Base-by-base conservation (phyloP, 2,888 invertebrate genomes). In the Drosophila diplacantha region DNA sequence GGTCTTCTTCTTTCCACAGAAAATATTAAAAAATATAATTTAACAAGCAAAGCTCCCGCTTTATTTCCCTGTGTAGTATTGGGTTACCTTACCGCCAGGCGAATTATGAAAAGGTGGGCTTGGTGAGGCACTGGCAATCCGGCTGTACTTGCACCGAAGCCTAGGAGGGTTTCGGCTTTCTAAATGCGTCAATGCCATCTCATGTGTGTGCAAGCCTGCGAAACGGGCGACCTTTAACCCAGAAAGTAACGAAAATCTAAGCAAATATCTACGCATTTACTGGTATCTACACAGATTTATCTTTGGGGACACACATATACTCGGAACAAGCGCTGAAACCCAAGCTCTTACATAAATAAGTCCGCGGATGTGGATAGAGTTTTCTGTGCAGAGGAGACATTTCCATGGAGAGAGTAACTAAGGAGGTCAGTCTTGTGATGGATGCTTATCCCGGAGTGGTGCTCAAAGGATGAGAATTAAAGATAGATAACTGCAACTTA, bases 71-170 rank as follows among this genome's bases (percentile, higher is more conserved):
- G 54, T 59, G 55, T 31, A 37, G 55, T 35, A 47, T 63, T 53
- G 52, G 51, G 58, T 58, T 69, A 60, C 53, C 51, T 39, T 31
- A 16, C 67, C 66, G 72, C 72, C 67, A 70, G 46, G 66, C 74
- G 75, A 81, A 78, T 82, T 81, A 81, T 82, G 81, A 81, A 82
- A 81, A 81, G 75, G 73, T 81, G 82, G 81, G 81, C 81, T 81
- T 82, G 81, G 81, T 72, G 69, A 65, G 72, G 80, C 74, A 72
- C 77, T 74, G 73, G 68, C 26, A 26, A 75, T 72, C 57, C 57
- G 66, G 39, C 63, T 56, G 55, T 37, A 57, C 55, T 16, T 39
- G 22, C 57, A 20, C 14, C 22, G 35, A 3, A 31, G 50, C 18
- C 35, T 32, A 35, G 41, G n/a, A 32, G 34, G 41, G 50, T 51